Base-by-base conservation (phyloP, 37 sponge, comb jelly and placozoan genomes). In the Bolinopsis microptera region DNA sequence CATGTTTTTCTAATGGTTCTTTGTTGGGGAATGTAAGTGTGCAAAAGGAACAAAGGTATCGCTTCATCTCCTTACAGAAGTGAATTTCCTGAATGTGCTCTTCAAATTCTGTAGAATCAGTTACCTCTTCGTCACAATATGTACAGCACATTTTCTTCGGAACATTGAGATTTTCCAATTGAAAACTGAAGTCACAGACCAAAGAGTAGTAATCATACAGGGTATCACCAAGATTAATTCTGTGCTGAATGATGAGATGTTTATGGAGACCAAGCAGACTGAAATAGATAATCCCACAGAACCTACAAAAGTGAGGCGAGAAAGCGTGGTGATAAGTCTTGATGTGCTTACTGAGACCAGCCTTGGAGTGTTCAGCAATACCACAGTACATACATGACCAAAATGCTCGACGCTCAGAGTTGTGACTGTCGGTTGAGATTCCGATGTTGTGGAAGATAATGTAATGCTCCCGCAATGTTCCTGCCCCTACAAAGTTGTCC, bases 231-330 rank as follows among this genome's bases (percentile, higher is more conserved):
- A 86, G 41, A 30, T 34, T 38, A 23, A 86, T 3, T 41, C 61
- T 41, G 61, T 86, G 90, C 2, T 34, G 41, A 1, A 86, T 86
- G 0, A 86, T 41, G 3, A 86, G 61, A 41, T 86, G 90, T 86
- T 86, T 86, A 24, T 86, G 90, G 3, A 86, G 90, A 3, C 61
- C 61, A 24, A 33, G 3, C 30, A 86, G 25, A 24, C 38, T 28
- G n/a, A 28, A n/a, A 27, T 86, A 86, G 25, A 22, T 41, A 24
- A 40, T 86, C 25, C 90, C 90, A 86, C 90, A 86, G 61, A 86
- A 86, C 25, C 90, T 24, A 41, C 90, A 86, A 86, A 86, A 86
- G n/a, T 86, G 90, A 24, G 90, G 90, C 8, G 90, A 86, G 61
- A 2, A 23, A 48, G 41, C 36, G 26, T 86, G 90, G 61, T 86